Percentiles rank a stretch among this genome's conserved stretches.
These are phyloP conservation scores for Drosophila prolongata DNA, from an alignment of 2,888 invertebrate genomes.

Conservation along the genomic window DNA sequence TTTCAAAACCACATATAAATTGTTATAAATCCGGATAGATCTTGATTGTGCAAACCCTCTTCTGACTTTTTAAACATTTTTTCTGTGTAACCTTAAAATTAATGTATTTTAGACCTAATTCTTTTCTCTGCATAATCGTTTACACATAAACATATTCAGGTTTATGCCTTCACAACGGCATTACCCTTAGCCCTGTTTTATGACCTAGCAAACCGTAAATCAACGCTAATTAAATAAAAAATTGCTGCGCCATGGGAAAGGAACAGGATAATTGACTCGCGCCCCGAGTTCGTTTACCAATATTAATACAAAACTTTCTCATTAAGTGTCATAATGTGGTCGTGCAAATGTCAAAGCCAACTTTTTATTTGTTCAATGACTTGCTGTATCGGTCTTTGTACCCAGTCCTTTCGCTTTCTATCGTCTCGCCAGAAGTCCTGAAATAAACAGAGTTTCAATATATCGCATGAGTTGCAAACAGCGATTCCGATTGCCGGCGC, in stretches of 20 bases:
- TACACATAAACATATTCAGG: constrained; percentile 16
- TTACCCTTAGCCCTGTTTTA: constrained; percentile 37
- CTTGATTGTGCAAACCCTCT: no score
- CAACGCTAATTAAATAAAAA: constrained; percentile 73
- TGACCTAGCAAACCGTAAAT: constrained; percentile 50
- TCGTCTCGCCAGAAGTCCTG: constrained; percentile 22
- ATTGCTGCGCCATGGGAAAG: constrained; percentile 43
- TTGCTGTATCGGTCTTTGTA: constrained; percentile 1
- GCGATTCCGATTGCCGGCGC: constrained; percentile 22
- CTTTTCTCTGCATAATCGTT: constrained; percentile 4
- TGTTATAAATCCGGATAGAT: no score
- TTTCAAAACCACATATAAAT: no score
- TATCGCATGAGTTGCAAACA: constrained; percentile 38
- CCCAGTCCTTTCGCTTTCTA: neutral
- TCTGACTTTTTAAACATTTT: no score
- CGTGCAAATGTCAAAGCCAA: constrained; percentile 42
- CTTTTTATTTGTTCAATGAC: constrained; percentile 41
- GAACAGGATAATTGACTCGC: constrained; percentile 46
- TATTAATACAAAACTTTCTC: constrained; percentile 58
- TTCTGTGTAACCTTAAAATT: neutral
- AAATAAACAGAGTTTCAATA: constrained; percentile 59
- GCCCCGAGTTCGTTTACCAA: constrained; percentile 50
- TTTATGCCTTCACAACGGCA: constrained; percentile 27
- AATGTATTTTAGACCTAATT: neutral
- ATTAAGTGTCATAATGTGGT: constrained; percentile 56